Conservation (phyloP, 2,113 vertebrate genomes). For the Microcebus griseorufus region DNA sequence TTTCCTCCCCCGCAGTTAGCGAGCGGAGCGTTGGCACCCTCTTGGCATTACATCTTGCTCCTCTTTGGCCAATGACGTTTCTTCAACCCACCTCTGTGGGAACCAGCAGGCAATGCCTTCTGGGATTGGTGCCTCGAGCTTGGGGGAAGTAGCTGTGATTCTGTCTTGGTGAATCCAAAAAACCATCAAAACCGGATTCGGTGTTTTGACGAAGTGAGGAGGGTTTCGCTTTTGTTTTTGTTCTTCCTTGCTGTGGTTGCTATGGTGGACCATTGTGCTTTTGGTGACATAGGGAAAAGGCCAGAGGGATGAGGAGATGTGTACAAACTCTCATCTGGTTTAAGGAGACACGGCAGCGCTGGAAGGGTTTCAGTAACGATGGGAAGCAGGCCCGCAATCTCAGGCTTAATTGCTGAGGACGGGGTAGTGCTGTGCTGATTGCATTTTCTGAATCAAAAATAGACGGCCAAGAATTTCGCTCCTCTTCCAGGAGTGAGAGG, state of each 20-base stretch:
- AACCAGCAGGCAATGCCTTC: not conserved
- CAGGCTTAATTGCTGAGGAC: not conserved
- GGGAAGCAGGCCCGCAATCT: not conserved
- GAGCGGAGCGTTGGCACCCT: accelerated
- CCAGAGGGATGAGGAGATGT: not conserved
- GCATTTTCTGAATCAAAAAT: conserved; percentile 16
- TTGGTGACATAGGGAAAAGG: not conserved
- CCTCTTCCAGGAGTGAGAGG: not conserved
- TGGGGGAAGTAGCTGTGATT: no score
- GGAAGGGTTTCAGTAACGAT: not conserved
- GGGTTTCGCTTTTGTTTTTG: not conserved
- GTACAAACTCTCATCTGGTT: not conserved
- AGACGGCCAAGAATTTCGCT: not conserved
- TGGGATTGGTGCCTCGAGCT: not conserved
- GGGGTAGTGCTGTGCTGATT: not conserved
- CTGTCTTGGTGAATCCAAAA: not conserved
- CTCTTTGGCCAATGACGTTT: not conserved
- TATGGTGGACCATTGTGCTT: not conserved
- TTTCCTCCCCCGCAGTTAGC: not conserved
- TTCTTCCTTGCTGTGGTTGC: not conserved
- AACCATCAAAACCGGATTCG: not conserved
- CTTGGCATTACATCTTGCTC: not conserved
- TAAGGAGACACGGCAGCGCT: accelerated
- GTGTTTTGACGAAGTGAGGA: not conserved
- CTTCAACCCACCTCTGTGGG: not conserved